Conservation (phyloP, 2,113 vertebrate species). For the Bufo gargarizans region DNA sequence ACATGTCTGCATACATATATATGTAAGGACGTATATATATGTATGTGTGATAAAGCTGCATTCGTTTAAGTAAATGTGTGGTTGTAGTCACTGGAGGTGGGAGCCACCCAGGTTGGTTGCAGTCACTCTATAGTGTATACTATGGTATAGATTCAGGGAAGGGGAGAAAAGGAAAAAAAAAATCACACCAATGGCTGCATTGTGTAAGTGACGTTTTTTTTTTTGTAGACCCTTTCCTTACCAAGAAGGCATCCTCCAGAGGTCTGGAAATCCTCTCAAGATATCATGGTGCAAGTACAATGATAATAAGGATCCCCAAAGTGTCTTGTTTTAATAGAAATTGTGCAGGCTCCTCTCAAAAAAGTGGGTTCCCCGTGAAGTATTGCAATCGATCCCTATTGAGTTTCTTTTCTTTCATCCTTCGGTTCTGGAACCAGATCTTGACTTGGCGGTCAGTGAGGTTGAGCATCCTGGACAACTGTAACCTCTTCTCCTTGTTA, state of each 20-base stretch:
- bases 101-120: slow-evolving; percentile 21
- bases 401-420: slow-evolving; percentile 99
- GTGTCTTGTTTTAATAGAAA: slow-evolving; percentile 56
- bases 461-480: slow-evolving; percentile 96
- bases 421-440: slow-evolving; percentile 99
- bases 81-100: slow-evolving; percentile 34
- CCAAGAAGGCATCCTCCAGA: slow-evolving; percentile 74
- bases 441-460: slow-evolving; percentile 98
- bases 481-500: slow-evolving; percentile 99
- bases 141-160: slow-evolving; percentile 49
- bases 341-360: slow-evolving; percentile 74
- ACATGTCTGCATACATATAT: slow-evolving; percentile 63
- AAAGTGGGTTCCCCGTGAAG: slow-evolving; percentile 97
- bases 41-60: slow-evolving; percentile 71
- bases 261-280: slow-evolving; percentile 74
- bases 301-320: slow-evolving; percentile 72
- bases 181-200: slow-evolving; percentile 73
- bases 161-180: slow-evolving; percentile 60
- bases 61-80: slow-evolving; percentile 67
- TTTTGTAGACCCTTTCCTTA: slow-evolving; percentile 74
- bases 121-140: slow-evolving; percentile 50
- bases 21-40: slow-evolving; percentile 60
- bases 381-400: slow-evolving; percentile 98
- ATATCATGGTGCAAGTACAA: slow-evolving; percentile 69
- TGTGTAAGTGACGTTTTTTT: slow-evolving; percentile 67